Evolutionary conservation across 2,113 vertebrate species (phyloP), one percentile per base, ranked within the genome.

Genomic region (Maccullochella peelii): DNA sequence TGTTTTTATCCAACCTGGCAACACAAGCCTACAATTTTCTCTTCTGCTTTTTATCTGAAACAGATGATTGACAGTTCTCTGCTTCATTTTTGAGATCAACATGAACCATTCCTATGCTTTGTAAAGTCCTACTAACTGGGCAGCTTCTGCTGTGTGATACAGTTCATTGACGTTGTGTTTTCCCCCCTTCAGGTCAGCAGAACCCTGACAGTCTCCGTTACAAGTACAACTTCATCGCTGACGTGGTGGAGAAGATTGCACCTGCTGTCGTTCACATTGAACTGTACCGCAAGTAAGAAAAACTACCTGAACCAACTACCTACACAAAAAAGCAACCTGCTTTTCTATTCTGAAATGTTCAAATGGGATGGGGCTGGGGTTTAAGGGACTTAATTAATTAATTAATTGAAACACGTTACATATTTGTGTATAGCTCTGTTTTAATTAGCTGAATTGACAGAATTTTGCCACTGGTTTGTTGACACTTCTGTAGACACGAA

Each of bases 221-320:
- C 92, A 97, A 95, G 61, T 99, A 97, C 92, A 99, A 99, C 96
- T 99, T 99, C 67, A 99, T 99, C 38, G 98, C 98, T 18, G 98
- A 99, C 23, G 98, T 99, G 89, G 98, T 99, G 91, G 98, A 99
- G 95, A 98, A 99, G 94, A 99, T 99, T 0, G 98, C 97, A 0
- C 98, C 98, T 2, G 98, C 98, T 9, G 98, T 99, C 65, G 98
- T 99, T 92, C 98, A 99, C 80, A 99, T 99, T 50, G 98, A 99
- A 86, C 95, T 99, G 8, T 99, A 95, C 91, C 97, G 97, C 95
- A 99, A 98, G 98, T 99, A 97, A 95, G 95, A 82, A 10, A 27
- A 1, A 14, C 8, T 0, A 5, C 67, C n/a, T 20, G 11, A 38
- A 8, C 8, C 49, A 16, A 71, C 33, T 10, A 36, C 16, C n/a